Percentiles rank a stretch among this genome's conserved stretches.
Conservation (phyloP, 2,888 invertebrate species). For the Erebia ligea region DNA sequence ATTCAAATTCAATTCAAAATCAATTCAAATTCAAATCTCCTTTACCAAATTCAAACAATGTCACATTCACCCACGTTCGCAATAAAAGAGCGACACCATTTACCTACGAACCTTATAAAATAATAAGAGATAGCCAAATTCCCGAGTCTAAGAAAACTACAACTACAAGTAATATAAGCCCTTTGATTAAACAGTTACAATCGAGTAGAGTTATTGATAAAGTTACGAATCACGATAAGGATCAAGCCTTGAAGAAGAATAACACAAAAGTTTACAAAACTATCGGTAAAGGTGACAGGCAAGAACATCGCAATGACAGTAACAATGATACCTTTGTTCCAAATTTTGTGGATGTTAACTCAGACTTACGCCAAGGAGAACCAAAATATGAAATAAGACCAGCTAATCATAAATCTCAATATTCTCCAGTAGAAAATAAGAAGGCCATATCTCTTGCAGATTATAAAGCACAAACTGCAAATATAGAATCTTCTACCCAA, state of each 20-base stretch:
- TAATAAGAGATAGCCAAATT: slow-evolving; percentile 68
- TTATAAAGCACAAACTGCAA: slow-evolving; percentile 52
- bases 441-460: slow-evolving; percentile 62
- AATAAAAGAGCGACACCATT: slow-evolving; percentile 65
- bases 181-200: slow-evolving; percentile 73
- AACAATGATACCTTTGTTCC: slow-evolving; percentile 46
- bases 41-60: neutral
- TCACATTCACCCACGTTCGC: slow-evolving; percentile 40
- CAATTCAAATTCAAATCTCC: neutral
- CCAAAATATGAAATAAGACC: slow-evolving; percentile 70
- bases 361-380: slow-evolving; percentile 68
- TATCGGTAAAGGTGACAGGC: slow-evolving; percentile 67
- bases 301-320: slow-evolving; percentile 45
- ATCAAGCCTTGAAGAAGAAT: slow-evolving; percentile 58
- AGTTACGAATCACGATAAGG: slow-evolving; percentile 56
- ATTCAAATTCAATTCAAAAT: neutral
- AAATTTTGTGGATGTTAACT: slow-evolving; percentile 63
- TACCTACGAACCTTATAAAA: slow-evolving; percentile 78
- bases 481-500: slow-evolving; percentile 27
- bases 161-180: slow-evolving; percentile 66
- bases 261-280: slow-evolving; percentile 62
- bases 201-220: slow-evolving; percentile 66
- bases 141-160: slow-evolving; percentile 72
- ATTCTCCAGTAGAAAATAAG: slow-evolving; percentile 65
- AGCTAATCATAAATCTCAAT: slow-evolving; percentile 63